These are phyloP conservation scores for Archips xylosteana DNA, from an alignment of 2,888 invertebrate species.

Conservation along the genomic window DNA sequence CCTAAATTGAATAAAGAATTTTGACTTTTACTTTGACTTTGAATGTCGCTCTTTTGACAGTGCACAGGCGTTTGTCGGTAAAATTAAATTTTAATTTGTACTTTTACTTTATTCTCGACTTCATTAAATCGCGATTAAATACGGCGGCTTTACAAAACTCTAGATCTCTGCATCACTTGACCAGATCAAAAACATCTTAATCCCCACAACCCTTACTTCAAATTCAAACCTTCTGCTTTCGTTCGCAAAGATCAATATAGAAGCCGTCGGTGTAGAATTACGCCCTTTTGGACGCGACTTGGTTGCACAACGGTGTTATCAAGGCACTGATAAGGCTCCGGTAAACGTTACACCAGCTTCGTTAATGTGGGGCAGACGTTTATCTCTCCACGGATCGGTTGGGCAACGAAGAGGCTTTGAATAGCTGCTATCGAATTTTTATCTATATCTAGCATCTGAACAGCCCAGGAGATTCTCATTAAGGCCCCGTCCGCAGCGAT, in stretches of 20 bases:
- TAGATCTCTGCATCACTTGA: neutral
- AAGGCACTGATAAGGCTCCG: slow-evolving; percentile 17
- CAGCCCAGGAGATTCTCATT: slow-evolving; percentile 28
- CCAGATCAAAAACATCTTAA: neutral
- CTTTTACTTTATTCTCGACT: no score
- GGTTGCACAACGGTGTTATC: slow-evolving; percentile 33
- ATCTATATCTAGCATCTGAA: slow-evolving; percentile 28
- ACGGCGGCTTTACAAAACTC: neutral
- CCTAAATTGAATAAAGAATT: no score
- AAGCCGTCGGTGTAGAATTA: neutral
- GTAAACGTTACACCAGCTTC: slow-evolving; percentile 32
- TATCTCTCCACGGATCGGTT: slow-evolving; percentile 19
- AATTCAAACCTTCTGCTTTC: neutral
- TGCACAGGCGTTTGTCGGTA: no score
- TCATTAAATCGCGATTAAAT: neutral
- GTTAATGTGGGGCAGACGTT: slow-evolving; percentile 33
- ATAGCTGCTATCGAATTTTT: slow-evolving; percentile 34
- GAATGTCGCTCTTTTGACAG: no score
- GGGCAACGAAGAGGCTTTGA: slow-evolving; percentile 34
- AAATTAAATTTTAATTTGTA: no score
- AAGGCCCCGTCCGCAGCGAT: neutral
- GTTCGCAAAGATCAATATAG: neutral
- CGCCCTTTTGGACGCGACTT: neutral
- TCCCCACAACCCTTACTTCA: no score
- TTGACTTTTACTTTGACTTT: no score